Evolutionary conservation across 2,888 invertebrate genomes (phyloP).

Genomic region (Tipula unca): DNA sequence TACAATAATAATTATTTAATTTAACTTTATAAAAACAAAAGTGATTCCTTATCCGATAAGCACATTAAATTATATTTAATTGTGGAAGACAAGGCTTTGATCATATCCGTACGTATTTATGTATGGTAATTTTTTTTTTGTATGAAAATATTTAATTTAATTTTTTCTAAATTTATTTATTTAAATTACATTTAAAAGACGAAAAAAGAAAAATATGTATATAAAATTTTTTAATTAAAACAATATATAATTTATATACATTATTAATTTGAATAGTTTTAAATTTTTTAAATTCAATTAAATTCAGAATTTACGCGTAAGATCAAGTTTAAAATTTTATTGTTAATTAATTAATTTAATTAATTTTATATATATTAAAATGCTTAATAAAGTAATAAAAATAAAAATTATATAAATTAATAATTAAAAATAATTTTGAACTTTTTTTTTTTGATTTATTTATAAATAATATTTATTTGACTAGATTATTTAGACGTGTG

Average conservation of each 20-base stretch:
- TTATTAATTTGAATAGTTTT: too few species aligned
- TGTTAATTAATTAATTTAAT: background rate
- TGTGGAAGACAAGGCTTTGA: constrained; percentile 14
- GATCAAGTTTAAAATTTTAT: background rate
- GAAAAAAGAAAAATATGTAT: background rate
- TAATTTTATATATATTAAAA: background rate
- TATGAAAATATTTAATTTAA: background rate
- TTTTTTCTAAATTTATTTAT: background rate
- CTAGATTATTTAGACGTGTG: background rate
- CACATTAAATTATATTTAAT: background rate
- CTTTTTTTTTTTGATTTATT: background rate
- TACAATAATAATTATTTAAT: background rate
- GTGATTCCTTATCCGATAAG: background rate
- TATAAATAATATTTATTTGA: background rate
- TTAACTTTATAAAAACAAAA: background rate
- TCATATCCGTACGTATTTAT: background rate
- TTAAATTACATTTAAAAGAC: background rate
- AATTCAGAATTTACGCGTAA: background rate
- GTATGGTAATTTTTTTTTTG: background rate
- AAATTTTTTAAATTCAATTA: background rate
- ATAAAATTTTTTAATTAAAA: background rate
- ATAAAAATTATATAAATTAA: background rate
- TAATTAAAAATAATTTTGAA: background rate
- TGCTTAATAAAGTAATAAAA: background rate
- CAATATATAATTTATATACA: too few species aligned